These are phyloP conservation scores for Emydoidea blandingii DNA, from an alignment of 2,797 vertebrate species.

Conservation along the genomic window DNA sequence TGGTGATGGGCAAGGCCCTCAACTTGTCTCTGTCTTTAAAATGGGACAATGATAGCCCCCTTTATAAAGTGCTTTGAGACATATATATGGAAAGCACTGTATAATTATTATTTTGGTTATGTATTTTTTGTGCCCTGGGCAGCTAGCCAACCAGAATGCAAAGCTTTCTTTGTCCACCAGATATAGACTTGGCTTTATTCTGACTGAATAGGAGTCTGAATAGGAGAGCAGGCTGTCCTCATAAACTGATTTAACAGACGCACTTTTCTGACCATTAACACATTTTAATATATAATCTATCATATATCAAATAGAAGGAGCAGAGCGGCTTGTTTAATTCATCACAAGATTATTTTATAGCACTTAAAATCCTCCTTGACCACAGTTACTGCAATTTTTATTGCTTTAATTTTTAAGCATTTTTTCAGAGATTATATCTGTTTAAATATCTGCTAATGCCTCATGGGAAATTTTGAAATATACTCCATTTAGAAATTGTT, in stretches of 20 bases:
- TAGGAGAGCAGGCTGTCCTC: background rate
- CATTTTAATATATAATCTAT: background rate
- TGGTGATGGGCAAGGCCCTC: too few relatives aligned
- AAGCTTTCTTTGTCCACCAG: background rate
- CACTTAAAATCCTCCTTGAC: background rate
- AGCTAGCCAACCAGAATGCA: background rate
- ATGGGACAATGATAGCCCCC: background rate
- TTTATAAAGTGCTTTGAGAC: background rate
- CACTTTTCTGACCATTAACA: constrained; percentile 20
- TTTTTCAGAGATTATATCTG: background rate
- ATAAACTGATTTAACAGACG: background rate
- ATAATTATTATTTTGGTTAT: constrained; percentile 16
- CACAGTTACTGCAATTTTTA: background rate
- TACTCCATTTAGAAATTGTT: background rate
- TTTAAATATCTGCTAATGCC: background rate
- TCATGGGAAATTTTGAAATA: background rate
- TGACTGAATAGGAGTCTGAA: background rate
- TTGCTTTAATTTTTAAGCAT: background rate
- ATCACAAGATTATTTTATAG: background rate
- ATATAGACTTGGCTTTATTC: background rate
- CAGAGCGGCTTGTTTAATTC: background rate
- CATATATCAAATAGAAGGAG: background rate
- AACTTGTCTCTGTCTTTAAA: background rate
- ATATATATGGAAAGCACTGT: too few relatives aligned
- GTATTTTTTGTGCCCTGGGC: background rate